These are phyloP conservation scores for Cynopterus sphinx DNA, from an alignment of 2,797 vertebrate species.

Conservation along the genomic window DNA sequence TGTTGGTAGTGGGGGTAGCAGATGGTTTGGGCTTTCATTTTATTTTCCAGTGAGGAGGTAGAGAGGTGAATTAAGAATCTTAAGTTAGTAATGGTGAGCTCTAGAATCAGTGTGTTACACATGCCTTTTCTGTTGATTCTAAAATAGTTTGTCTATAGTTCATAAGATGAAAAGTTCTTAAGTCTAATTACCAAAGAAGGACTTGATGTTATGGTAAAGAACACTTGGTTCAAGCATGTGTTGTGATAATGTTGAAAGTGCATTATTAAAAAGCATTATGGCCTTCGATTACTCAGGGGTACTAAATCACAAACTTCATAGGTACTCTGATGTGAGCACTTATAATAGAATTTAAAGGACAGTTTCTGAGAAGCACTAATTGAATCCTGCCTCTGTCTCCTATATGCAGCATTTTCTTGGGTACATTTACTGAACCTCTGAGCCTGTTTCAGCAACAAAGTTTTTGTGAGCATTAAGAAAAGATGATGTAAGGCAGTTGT, in stretches of 20 bases:
- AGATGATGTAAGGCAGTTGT: not conserved
- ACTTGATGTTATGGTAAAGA: not conserved
- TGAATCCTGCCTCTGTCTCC: not conserved
- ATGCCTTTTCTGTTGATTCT: not conserved
- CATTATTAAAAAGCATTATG: not conserved
- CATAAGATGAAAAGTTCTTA: constrained; percentile 23
- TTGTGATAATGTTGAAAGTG: constrained; percentile 1
- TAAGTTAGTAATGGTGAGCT: not conserved
- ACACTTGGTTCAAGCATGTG: not conserved
- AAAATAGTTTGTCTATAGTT: constrained; percentile 18
- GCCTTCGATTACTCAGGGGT: not conserved
- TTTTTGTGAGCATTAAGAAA: constrained; percentile 36
- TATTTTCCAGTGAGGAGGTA: not conserved
- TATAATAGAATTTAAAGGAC: not conserved
- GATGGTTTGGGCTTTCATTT: not conserved
- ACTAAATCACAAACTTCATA: constrained; percentile 31
- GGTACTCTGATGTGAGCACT: not conserved
- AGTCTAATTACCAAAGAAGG: constrained; percentile 30
- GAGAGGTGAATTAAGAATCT: not conserved
- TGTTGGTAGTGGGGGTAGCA: not conserved
- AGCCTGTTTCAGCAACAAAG: not conserved
- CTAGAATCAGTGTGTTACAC: not conserved
- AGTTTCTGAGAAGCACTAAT: constrained; percentile 15
- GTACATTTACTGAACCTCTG: not conserved
- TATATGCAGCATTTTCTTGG: not conserved